Percentiles rank a stretch among this genome's conserved stretches.
These are phyloP conservation scores for Ennomos quercinarius DNA, from an alignment of 2,888 invertebrate genomes.

Conservation along the genomic window DNA sequence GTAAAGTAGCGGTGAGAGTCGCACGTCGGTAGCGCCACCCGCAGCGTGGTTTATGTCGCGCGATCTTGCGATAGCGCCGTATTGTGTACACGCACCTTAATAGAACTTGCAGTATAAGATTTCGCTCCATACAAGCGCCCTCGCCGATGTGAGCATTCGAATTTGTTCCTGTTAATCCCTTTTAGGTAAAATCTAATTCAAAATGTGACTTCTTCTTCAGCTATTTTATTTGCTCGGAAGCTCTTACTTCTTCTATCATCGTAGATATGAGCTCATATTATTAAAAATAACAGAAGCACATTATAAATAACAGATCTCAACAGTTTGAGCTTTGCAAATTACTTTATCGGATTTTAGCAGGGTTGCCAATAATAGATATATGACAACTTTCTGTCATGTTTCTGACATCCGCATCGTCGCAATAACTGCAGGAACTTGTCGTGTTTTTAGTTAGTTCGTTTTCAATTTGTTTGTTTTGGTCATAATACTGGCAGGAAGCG, in stretches of 20 bases:
- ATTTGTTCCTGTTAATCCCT: constrained; percentile 45
- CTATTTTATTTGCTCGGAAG: constrained; percentile 6
- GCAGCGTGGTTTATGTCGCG: constrained; percentile 75
- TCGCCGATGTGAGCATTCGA: constrained; percentile 48
- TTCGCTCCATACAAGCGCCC: constrained; percentile 58
- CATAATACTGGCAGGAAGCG: no score
- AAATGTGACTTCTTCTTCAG: constrained; percentile 11
- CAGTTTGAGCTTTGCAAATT: no score
- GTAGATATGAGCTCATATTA: no score
- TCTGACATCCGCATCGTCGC: no score
- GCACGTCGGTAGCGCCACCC: constrained; percentile 75
- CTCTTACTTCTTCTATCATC: not conserved
- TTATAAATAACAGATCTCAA: no score
- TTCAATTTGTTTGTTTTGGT: no score
- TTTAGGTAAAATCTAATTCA: constrained; percentile 44
- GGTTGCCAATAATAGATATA: no score
- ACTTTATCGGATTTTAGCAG: no score
- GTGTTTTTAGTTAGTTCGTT: no score
- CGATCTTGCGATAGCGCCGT: constrained; percentile 67
- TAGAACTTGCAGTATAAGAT: constrained; percentile 43
- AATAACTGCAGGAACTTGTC: no score
- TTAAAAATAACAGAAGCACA: no score
- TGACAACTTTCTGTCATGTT: no score
- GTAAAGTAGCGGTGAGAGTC: constrained; percentile 57
- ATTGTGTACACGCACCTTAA: constrained; percentile 71